Evolutionary conservation across 2,113 vertebrate genomes (phyloP).

Genomic region (Albula goreensis): DNA sequence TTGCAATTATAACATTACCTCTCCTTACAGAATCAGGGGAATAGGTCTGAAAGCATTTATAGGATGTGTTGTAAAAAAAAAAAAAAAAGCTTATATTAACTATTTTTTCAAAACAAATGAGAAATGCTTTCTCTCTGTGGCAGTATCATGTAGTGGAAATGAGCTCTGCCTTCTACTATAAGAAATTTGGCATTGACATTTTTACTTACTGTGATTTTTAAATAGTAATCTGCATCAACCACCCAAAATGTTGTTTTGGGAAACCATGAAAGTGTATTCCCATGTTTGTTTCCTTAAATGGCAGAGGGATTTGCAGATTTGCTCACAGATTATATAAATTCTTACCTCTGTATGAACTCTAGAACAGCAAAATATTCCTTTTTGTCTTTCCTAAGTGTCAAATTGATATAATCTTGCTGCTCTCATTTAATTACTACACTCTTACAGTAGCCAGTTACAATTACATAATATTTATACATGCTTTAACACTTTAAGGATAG

Average conservation of each 20-base stretch:
- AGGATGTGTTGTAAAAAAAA: neutral
- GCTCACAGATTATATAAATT: neutral
- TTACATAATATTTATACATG: no score
- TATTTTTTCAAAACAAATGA: neutral
- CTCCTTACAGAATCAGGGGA: no score
- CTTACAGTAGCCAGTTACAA: neutral
- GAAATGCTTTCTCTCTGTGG: neutral
- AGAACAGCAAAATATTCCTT: neutral
- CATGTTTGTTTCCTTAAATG: neutral
- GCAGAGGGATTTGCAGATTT: conserved; percentile 3
- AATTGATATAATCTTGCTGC: neutral
- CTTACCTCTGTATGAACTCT: neutral
- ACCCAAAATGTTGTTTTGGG: neutral
- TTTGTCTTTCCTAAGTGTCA: neutral
- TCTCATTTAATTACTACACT: neutral
- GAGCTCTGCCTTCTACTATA: neutral
- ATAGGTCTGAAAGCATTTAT: no score
- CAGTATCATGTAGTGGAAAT: neutral
- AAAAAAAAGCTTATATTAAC: neutral
- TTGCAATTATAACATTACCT: neutral
- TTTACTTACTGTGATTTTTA: neutral
- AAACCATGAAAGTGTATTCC: neutral
- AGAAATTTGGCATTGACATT: neutral
- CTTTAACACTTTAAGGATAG: no score
- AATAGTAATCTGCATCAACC: neutral